phyloP scores from a whole-genome alignment of 2,797 vertebrate species.

The Artibeus jamaicensis region DNA sequence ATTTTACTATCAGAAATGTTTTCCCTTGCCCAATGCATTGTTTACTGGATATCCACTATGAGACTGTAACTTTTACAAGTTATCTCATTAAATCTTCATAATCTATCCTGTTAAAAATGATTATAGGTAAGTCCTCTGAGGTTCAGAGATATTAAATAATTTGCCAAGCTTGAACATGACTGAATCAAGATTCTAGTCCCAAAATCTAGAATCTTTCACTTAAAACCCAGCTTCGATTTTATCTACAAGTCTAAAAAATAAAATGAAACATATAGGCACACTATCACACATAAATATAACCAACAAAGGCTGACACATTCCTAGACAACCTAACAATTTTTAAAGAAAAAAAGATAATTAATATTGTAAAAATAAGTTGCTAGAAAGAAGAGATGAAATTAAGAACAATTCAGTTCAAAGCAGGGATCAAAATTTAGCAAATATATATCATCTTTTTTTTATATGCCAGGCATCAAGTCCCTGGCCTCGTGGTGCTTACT shows the following conservation, averaged over 20 bases:
- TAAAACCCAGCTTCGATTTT: background rate
- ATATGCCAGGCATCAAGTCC: background rate
- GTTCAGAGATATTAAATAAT: constrained; percentile 23
- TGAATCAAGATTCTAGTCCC: background rate
- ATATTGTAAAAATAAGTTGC: background rate
- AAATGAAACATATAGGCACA: background rate
- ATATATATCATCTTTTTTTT: background rate
- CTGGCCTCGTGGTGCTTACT: background rate
- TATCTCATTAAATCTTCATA: background rate
- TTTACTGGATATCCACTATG: background rate
- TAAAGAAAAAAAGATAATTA: background rate
- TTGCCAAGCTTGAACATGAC: background rate
- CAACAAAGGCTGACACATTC: background rate
- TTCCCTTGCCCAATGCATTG: background rate
- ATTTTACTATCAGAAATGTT: background rate
- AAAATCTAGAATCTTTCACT: background rate
- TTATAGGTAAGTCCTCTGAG: background rate
- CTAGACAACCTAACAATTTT: background rate
- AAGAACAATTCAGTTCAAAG: constrained; percentile 12
- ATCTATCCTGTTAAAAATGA: background rate
- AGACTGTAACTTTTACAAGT: background rate
- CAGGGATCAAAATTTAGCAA: background rate
- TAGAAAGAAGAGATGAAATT: background rate
- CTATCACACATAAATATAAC: background rate
- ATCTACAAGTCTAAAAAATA: background rate